These are phyloP conservation scores for Danionella dracula DNA, from an alignment of 2,797 vertebrate species.

Conservation along the genomic window DNA sequence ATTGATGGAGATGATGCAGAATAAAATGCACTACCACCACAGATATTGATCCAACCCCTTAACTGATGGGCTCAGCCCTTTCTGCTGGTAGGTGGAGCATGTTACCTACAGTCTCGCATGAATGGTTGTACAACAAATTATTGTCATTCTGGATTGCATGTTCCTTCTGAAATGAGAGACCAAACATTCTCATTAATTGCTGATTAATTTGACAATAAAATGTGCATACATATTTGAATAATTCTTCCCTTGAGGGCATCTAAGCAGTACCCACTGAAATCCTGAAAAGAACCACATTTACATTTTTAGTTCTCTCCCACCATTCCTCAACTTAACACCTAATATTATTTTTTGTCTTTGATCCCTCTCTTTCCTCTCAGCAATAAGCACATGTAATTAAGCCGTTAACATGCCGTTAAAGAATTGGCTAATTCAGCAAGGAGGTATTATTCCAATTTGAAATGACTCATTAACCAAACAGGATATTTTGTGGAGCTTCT, in stretches of 20 bases:
- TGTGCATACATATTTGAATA: too few species aligned
- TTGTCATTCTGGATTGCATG: background rate
- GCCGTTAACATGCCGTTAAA: slow-evolving; percentile 77
- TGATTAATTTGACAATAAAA: too few species aligned
- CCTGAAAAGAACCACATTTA: slow-evolving; percentile 6
- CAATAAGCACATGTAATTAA: slow-evolving; percentile 78
- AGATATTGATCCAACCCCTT: too few species aligned
- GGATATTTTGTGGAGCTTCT: slow-evolving; percentile 71
- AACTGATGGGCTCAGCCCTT: too few species aligned
- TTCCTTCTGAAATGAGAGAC: too few species aligned
- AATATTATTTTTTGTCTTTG: slow-evolving; percentile 46
- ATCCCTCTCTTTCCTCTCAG: slow-evolving; percentile 55
- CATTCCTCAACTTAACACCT: background rate
- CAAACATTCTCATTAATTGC: too few species aligned
- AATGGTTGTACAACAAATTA: background rate
- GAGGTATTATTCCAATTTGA: slow-evolving; percentile 78
- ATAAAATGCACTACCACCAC: too few species aligned
- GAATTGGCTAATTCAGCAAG: slow-evolving; percentile 80
- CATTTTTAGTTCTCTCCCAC: background rate
- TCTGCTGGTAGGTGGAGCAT: too few species aligned
- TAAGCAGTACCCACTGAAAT: background rate
- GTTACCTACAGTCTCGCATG: too few species aligned
- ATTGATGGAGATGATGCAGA: too few species aligned
- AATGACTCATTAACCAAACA: slow-evolving; percentile 78
- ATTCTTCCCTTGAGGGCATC: background rate